Evolutionary conservation across 30 jellyfish, hydroid and myxozoan species (phyloP).

Genomic region (Aurelia sp.): DNA sequence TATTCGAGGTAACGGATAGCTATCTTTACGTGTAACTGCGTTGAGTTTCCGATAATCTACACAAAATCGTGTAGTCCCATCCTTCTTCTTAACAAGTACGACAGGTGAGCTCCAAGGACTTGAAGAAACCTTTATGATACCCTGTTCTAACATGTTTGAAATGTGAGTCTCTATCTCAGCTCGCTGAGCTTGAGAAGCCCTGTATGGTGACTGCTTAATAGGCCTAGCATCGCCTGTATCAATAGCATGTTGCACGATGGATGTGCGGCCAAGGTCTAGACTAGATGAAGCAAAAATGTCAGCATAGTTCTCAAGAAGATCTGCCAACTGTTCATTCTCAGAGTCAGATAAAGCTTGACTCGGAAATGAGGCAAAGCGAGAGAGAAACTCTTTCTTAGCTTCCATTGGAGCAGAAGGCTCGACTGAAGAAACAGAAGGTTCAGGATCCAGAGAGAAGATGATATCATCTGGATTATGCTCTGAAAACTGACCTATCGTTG

Average conservation of each 20-base stretch:
- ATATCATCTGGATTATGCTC: too few relatives aligned
- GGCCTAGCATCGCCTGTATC: conserved; percentile 45
- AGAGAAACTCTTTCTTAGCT: background rate
- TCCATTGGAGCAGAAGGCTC: too few relatives aligned
- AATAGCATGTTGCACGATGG: conserved; percentile 19
- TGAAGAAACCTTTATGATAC: background rate
- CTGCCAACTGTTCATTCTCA: conserved; percentile 7
- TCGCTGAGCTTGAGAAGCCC: conserved; percentile 12
- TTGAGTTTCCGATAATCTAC: conserved; percentile 48
- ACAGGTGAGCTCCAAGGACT: conserved; percentile 81
- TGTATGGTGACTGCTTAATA: conserved; percentile 39
- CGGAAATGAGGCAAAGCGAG: too few relatives aligned
- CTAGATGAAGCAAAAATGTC: background rate
- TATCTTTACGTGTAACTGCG: conserved; percentile 20
- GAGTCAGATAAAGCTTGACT: background rate
- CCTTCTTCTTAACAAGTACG: conserved; percentile 36
- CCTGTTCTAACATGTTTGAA: too few relatives aligned
- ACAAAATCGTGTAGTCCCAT: conserved; percentile 23
- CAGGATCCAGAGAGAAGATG: too few relatives aligned
- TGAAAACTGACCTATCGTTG: too few relatives aligned
- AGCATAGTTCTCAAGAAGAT: conserved; percentile 7
- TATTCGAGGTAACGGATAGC: background rate
- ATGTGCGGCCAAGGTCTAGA: conserved; percentile 30
- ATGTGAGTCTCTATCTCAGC: conserved; percentile 12
- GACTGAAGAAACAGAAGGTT: too few relatives aligned